These are phyloP conservation scores for Petrophora chlorosata DNA, from an alignment of 2,888 invertebrate genomes.

Conservation along the genomic window DNA sequence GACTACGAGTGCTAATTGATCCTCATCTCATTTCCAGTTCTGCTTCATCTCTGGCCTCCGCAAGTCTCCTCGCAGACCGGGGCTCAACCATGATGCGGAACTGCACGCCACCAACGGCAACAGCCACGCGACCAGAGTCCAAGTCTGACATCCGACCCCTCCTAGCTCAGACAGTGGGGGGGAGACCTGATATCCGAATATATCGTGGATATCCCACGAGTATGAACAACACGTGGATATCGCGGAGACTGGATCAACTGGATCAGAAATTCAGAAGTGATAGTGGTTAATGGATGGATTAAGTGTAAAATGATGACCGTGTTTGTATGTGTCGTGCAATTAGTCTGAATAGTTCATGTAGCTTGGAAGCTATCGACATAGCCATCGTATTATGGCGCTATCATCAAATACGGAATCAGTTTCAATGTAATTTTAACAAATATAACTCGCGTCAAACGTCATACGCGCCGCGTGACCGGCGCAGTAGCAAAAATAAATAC, in stretches of 20 bases:
- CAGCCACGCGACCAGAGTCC: conserved; percentile 60
- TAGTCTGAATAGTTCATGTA: background rate
- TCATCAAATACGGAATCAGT: no score
- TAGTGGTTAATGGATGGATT: background rate
- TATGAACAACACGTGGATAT: conserved; percentile 44
- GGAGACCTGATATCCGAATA: conserved; percentile 57
- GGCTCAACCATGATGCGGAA: conserved; percentile 61
- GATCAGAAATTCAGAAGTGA: no score
- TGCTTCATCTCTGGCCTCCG: conserved; percentile 71
- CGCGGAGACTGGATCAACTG: background rate
- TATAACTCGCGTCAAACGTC: no score
- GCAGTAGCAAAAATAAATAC: no score
- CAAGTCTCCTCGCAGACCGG: conserved; percentile 59
- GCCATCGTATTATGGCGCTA: no score
- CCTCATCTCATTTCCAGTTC: conserved; percentile 57
- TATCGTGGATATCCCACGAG: conserved; percentile 77
- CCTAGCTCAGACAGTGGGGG: conserved; percentile 55
- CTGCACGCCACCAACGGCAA: conserved; percentile 73
- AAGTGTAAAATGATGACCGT: background rate
- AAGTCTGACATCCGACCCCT: conserved; percentile 69
- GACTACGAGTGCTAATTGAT: no score
- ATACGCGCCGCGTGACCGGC: no score
- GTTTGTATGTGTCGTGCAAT: background rate
- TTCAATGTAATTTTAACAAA: no score
- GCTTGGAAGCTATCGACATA: no score